Conservation (phyloP, 2,888 invertebrate genomes). For the Folsomia manolachei region DNA sequence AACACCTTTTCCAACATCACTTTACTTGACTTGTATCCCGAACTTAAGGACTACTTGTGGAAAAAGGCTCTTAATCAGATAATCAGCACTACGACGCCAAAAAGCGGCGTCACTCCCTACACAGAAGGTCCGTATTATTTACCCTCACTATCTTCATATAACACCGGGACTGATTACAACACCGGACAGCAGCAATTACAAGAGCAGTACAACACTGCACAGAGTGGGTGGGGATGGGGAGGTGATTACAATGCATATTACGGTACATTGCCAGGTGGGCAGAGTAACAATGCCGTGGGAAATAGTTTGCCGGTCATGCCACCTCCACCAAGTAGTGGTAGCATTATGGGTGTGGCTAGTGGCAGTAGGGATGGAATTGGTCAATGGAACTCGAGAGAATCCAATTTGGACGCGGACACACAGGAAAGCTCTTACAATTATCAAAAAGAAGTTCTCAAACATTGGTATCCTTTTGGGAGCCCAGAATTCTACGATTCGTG, state of each 20-base stretch:
- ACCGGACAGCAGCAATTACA: background rate
- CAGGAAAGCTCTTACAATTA: background rate
- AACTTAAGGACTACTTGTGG: conserved; percentile 9
- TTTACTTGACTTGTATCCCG: conserved; percentile 9
- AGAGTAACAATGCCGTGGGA: too few relatives aligned
- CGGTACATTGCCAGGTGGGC: background rate
- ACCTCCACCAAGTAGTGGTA: background rate
- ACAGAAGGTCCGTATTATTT: background rate
- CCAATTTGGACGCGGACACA: background rate
- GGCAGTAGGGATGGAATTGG: too few relatives aligned
- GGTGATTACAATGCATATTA: background rate
- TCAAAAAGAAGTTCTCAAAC: conserved; percentile 4
- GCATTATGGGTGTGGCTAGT: too few relatives aligned
- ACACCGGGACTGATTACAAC: background rate
- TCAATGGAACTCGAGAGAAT: background rate
- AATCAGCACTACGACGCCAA: background rate
- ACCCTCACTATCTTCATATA: background rate
- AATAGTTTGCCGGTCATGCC: background rate
- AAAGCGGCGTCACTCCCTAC: background rate
- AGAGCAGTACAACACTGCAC: background rate
- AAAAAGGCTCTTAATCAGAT: conserved; percentile 9
- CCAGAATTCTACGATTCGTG: background rate
- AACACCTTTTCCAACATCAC: conserved; percentile 9
- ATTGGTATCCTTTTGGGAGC: conserved; percentile 10
- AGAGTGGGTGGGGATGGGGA: background rate